A percentile compares a stretch with the other conserved stretches of the same genome.
Evolutionary conservation across 1,140 invertebrate genomes (phyloP).

Genomic region (Trichonephila clavata): DNA sequence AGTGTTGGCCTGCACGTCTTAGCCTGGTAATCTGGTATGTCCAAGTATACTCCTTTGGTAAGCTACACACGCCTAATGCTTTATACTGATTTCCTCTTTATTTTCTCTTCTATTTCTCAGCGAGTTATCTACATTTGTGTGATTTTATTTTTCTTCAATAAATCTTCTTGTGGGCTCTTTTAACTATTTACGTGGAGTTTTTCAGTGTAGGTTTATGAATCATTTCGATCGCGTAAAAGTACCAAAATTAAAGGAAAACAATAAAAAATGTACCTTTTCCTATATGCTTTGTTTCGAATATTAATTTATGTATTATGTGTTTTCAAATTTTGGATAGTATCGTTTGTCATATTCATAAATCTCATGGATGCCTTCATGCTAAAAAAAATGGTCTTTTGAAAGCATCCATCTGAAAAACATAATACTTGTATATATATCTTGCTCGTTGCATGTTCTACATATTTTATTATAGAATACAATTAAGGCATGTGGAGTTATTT

Average conservation of each 20-base stretch:
- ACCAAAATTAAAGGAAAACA: too few species aligned
- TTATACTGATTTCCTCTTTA: slow-evolving; percentile 52
- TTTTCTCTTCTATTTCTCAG: slow-evolving; percentile 52
- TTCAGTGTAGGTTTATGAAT: neutral
- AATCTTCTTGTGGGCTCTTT: too few species aligned
- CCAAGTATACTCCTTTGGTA: slow-evolving; percentile 85
- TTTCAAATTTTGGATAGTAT: too few species aligned
- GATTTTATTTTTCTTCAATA: neutral
- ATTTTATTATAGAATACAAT: neutral
- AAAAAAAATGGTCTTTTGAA: neutral
- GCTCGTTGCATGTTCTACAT: neutral
- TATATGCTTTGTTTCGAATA: too few species aligned
- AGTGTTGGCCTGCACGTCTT: slow-evolving; percentile 78
- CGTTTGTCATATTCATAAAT: neutral
- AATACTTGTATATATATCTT: neutral
- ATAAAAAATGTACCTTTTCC: too few species aligned
- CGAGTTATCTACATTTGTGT: neutral
- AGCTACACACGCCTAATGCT: slow-evolving; percentile 79
- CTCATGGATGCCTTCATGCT: neutral
- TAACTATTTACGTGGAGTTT: neutral
- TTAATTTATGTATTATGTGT: too few species aligned
- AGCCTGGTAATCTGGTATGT: slow-evolving; percentile 81
- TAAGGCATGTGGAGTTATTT: neutral
- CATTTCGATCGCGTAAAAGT: neutral
- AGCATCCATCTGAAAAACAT: neutral